These are phyloP conservation scores for Pycnomerus fuliginosus DNA, from an alignment of 2,888 invertebrate genomes.

Conservation along the genomic window DNA sequence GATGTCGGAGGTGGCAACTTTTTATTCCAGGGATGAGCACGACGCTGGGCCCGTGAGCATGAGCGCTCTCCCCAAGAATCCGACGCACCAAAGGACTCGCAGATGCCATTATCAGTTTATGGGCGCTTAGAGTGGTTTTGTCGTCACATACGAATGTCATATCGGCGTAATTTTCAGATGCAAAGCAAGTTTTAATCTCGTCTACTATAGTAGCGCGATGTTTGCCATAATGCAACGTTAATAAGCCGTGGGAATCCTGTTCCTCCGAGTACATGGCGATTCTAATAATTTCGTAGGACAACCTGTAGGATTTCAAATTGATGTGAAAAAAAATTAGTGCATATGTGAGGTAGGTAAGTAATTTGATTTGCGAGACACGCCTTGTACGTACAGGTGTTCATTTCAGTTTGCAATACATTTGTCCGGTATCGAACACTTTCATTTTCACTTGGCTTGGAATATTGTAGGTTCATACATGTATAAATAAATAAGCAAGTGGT, in stretches of 20 bases:
- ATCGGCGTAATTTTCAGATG: slow-evolving; percentile 83
- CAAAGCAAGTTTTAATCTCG: slow-evolving; percentile 86
- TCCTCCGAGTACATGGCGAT: slow-evolving; percentile 59
- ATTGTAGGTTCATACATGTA: too few relatives aligned
- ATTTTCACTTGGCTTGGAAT: neutral
- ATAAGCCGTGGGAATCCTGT: slow-evolving; percentile 66
- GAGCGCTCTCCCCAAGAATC: slow-evolving; percentile 70
- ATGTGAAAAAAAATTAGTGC: neutral
- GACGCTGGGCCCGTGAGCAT: slow-evolving; percentile 70
- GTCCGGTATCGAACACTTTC: neutral
- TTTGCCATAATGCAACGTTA: slow-evolving; percentile 91
- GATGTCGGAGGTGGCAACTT: slow-evolving; percentile 76
- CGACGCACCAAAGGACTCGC: slow-evolving; percentile 83
- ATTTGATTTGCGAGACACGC: slow-evolving; percentile 23
- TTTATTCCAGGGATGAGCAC: slow-evolving; percentile 83
- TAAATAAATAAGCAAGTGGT: too few relatives aligned
- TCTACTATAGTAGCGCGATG: slow-evolving; percentile 90
- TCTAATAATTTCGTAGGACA: slow-evolving; percentile 42
- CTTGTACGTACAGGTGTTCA: slow-evolving; percentile 35
- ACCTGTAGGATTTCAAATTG: slow-evolving; percentile 29
- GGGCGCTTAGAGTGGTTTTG: slow-evolving; percentile 77
- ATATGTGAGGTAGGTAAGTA: neutral
- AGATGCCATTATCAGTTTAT: slow-evolving; percentile 83
- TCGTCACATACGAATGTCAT: slow-evolving; percentile 84
- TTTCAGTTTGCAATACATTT: slow-evolving; percentile 1